Evolutionary conservation across 2,888 invertebrate species (phyloP), one percentile per base, ranked within the genome.

Genomic region (Orthosia gracilis): DNA sequence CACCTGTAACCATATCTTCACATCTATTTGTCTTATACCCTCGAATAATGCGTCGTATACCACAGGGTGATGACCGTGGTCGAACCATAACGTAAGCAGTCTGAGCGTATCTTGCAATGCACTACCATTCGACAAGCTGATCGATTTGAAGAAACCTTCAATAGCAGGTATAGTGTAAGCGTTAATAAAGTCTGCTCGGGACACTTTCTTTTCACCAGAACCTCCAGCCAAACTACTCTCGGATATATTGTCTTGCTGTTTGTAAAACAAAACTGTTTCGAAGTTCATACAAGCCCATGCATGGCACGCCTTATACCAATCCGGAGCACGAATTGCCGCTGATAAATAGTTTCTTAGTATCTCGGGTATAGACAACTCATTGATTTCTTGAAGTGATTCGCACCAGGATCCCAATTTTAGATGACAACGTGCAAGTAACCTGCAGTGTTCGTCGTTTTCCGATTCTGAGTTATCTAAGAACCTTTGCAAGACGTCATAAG

Each of bases 1-100:
- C 0, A 99, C 99, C 97, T 99, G 99, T 18, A 99, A 96, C 99
- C 99, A 99, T 59, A 99, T 99, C 91, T 99, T 99, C 70, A 99
- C 99, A 88, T 99, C 99, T 52, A 99, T 99, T 54, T 98, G 97
- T 84, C 98, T 97, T 85, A 99, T 98, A 0, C 99, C 99, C 86
- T 99, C 99, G 23, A 98, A 97, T 66, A 99, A 97, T 0, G 99
- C 99, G 80, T 99, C 99, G 91, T 99, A 98, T 1, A 99, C 99
- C 86, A 98, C 98, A 0, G 98, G 97, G 95, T 98, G 98, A 85
- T 99, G 99, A 0, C 99, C 99, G 90, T 99, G 99, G 91, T 99
- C 99, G 92, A 99, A 99, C 99, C 99, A 99, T 3, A 99, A 95
- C 0, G 99, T 99, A 47, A 99, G 94, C 50, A 99, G 96, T 23